Evolutionary conservation across 1,140 invertebrate species (phyloP), one percentile per base, ranked within the genome.

Genomic region (Galendromus occidentalis): DNA sequence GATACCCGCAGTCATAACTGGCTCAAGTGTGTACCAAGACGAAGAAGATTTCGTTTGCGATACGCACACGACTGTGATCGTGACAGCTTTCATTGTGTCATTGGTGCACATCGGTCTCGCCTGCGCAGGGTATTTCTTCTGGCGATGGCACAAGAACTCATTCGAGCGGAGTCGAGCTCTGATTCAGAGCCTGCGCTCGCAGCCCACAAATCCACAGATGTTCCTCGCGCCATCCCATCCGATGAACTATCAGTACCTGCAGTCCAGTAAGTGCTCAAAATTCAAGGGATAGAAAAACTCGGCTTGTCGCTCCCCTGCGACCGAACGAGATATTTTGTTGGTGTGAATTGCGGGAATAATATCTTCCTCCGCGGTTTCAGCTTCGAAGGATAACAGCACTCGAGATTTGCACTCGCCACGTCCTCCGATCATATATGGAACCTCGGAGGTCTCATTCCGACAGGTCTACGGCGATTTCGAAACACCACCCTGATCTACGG

Each of bases 61-160:
- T 18, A 69, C 73, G 0, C 70, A 72, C 18, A 70, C 73, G 18
- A 74, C 71, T 17, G 70, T 75, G 4, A 71, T 74, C 12, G 73
- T 72, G n/a, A 71, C 72, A 5, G 70, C 73, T 1, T 68, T 75
- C 14, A 73, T 72, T 0, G 67, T 74, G 29, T 64, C 74, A 6
- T 64, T 75, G 7, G 47, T 74, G 7, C 74, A 76, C 55, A 67
- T 73, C 20, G 71, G 70, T 1, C 65, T 75, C 2, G 64, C 73
- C 0, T 69, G 66, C 1, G 72, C 69, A 7, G 74, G 73, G 28
- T 70, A 70, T 65, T 69, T 71, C 39, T 75, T 73, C 51, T 75
- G 74, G 65, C 70, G 73, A 42, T 69, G 70, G 59, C 72, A 72
- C 42, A 68, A 71, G 45, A 70, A 28, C 65, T 64, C 25, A 67